phyloP scores from a whole-genome alignment of 2,113 vertebrate genomes.

The Microtus richardsoni region DNA sequence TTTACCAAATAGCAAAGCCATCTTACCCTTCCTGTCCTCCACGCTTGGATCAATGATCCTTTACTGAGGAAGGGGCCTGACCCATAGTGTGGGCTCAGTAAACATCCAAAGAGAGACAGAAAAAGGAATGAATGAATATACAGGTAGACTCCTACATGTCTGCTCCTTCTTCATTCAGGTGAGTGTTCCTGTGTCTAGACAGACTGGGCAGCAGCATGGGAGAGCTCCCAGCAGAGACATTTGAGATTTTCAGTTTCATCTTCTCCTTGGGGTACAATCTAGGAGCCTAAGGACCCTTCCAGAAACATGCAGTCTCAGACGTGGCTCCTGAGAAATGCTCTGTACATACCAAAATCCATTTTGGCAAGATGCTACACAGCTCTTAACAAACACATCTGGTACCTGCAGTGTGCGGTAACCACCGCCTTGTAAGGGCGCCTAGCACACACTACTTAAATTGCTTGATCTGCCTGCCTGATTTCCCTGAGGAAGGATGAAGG shows the following conservation, averaged over 20 bases:
- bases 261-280: not conserved
- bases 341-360: not conserved
- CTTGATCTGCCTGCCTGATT: not conserved
- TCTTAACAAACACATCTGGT: not conserved
- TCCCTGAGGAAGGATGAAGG: slow-evolving; percentile 18
- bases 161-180: not conserved
- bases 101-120: slow-evolving; percentile 14
- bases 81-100: slow-evolving; percentile 19
- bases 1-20: not conserved
- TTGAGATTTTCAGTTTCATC: not conserved
- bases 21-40: not conserved
- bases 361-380: not conserved
- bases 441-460: not conserved
- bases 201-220: no score
- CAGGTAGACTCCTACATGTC: not conserved
- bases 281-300: not conserved
- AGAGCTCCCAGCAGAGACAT: not conserved
- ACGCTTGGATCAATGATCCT: not conserved
- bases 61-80: slow-evolving; percentile 45
- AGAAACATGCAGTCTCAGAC: not conserved
- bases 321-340: not conserved
- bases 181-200: not conserved
- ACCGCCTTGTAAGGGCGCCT: not conserved
- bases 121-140: slow-evolving; percentile 48
- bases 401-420: not conserved